These are phyloP conservation scores for Oryctes rhinoceros DNA, from an alignment of 1,140 invertebrate genomes.

Conservation along the genomic window DNA sequence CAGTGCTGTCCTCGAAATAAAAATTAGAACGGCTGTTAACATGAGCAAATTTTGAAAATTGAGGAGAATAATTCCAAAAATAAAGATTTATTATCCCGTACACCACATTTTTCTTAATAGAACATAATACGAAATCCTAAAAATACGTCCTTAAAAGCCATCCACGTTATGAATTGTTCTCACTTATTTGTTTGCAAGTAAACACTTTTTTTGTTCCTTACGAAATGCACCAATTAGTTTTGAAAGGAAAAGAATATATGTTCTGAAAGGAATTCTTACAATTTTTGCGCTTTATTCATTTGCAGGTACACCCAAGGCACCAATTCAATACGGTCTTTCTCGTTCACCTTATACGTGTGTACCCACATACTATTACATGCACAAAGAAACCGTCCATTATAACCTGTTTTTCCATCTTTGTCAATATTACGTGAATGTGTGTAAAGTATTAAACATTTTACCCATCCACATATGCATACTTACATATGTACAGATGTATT, in stretches of 20 bases:
- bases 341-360: neutral
- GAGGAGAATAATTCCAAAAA: neutral
- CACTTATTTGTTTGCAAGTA: too few species aligned
- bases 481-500: neutral
- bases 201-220: too few species aligned
- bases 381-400: conserved; percentile 3
- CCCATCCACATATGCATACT: neutral
- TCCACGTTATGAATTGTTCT: too few species aligned
- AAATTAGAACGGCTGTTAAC: neutral
- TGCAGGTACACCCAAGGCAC: neutral
- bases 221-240: too few species aligned
- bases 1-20: neutral
- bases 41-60: neutral
- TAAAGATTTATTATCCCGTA: too few species aligned
- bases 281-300: neutral
- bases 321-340: neutral
- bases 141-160: too few species aligned
- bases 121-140: too few species aligned
- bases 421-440: conserved; percentile 36
- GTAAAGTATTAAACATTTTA: neutral
- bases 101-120: too few species aligned
- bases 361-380: neutral
- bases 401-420: conserved; percentile 36
- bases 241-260: too few species aligned
- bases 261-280: too few species aligned